Percentiles rank a stretch among this genome's conserved stretches.
phyloP scores from a whole-genome alignment of 2,797 vertebrate species.

The Channa striata region DNA sequence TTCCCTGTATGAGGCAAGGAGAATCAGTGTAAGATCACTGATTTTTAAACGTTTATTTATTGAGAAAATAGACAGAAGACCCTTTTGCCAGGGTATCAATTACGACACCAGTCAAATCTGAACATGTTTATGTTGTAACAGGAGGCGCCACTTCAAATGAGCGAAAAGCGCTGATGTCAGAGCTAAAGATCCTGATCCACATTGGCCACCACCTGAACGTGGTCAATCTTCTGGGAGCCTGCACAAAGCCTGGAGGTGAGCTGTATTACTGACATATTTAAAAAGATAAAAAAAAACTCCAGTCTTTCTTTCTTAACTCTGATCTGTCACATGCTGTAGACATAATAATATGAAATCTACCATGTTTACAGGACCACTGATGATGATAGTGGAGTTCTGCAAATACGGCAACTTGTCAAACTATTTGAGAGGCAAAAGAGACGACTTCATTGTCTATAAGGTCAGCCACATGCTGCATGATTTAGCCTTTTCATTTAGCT shows the following conservation, averaged over 20 bases:
- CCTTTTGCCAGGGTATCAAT: not conserved
- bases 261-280: not conserved
- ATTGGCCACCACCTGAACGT: slow-evolving; percentile 97
- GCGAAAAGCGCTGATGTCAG: slow-evolving; percentile 95
- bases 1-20: too few relatives aligned
- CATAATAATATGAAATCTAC: slow-evolving; percentile 11
- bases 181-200: slow-evolving; percentile 96
- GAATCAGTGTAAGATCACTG: too few relatives aligned
- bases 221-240: slow-evolving; percentile 95
- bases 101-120: not conserved
- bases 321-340: not conserved
- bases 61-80: slow-evolving; percentile 1
- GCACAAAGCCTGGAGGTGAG: slow-evolving; percentile 95
- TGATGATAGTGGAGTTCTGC: slow-evolving; percentile 98
- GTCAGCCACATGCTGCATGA: slow-evolving; percentile 70
- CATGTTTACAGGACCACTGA: slow-evolving; percentile 86
- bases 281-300: not conserved
- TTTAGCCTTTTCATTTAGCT: slow-evolving; percentile 1
- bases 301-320: not conserved
- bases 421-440: slow-evolving; percentile 91
- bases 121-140: slow-evolving; percentile 67
- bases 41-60: not conserved
- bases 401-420: slow-evolving; percentile 95
- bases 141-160: slow-evolving; percentile 94
- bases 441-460: slow-evolving; percentile 93